phyloP scores from a whole-genome alignment of 2,888 invertebrate species.

The Athetis lepigone region DNA sequence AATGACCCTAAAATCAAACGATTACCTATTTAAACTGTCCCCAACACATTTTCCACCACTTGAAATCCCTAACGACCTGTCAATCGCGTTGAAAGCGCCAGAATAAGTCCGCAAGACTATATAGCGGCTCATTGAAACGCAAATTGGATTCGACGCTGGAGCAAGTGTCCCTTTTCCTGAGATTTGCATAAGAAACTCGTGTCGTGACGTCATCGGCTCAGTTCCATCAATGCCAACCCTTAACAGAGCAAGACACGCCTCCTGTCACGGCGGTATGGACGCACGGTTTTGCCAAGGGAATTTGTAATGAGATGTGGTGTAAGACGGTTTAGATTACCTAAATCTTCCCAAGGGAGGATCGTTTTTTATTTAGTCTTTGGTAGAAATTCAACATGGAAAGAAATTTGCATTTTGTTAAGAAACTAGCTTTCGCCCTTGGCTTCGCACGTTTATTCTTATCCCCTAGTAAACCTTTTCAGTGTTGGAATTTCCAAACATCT shows the following conservation, averaged over 20 bases:
- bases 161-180: conserved; percentile 67
- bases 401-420: too few relatives aligned
- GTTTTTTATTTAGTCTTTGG: too few relatives aligned
- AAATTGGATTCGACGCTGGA: conserved; percentile 69
- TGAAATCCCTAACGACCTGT: conserved; percentile 40
- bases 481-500: too few relatives aligned
- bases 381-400: too few relatives aligned
- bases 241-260: conserved; percentile 51
- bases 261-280: conserved; percentile 9
- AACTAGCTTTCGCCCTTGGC: too few relatives aligned
- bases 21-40: background rate
- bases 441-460: too few relatives aligned
- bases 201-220: conserved; percentile 59
- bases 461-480: too few relatives aligned
- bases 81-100: conserved; percentile 43
- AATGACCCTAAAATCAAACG: background rate
- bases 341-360: too few relatives aligned
- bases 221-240: conserved; percentile 56
- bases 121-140: conserved; percentile 70
- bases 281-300: conserved; percentile 14
- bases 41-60: conserved; percentile 17
- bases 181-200: conserved; percentile 71
- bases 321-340: background rate
- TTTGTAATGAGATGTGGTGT: conserved; percentile 5
- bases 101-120: conserved; percentile 63